These are phyloP conservation scores for Mastomys coucha DNA, from an alignment of 2,113 vertebrate species.

Conservation along the genomic window DNA sequence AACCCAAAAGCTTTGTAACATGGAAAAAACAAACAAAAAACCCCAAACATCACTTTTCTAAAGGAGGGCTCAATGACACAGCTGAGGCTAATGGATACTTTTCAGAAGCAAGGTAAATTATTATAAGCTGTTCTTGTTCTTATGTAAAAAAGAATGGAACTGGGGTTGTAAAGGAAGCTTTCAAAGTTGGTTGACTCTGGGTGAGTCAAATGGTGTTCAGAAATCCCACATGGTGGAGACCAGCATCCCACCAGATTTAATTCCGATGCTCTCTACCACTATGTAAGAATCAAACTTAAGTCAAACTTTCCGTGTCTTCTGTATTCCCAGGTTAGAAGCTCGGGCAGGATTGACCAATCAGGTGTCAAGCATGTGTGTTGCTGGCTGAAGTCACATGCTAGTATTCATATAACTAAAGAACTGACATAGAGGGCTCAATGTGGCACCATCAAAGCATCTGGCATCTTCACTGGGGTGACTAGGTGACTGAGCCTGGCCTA, in stretches of 20 bases:
- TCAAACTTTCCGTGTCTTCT: background rate
- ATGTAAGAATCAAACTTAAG: background rate
- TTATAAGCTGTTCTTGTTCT: constrained; percentile 21
- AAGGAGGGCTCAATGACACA: background rate
- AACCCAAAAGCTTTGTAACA: constrained; percentile 45
- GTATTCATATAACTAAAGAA: background rate
- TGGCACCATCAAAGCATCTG: background rate
- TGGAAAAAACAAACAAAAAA: background rate
- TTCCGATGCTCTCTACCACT: background rate
- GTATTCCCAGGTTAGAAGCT: background rate
- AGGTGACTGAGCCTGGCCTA: background rate
- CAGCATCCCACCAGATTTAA: background rate
- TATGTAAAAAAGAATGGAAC: constrained; percentile 34
- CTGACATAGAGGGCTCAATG: background rate
- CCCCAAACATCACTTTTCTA: background rate
- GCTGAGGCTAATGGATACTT: background rate
- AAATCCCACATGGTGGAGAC: background rate
- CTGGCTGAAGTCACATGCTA: background rate
- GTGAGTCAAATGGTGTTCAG: background rate
- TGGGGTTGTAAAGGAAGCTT: background rate
- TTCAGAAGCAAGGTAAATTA: constrained; percentile 51
- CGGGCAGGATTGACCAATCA: background rate
- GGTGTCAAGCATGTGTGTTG: background rate
- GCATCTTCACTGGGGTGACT: background rate
- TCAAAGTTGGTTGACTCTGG: background rate